A percentile compares a stretch with the other conserved stretches of the same genome.
Evolutionary conservation across 1,140 invertebrate genomes (phyloP).

Genomic region (Arion vulgaris): DNA sequence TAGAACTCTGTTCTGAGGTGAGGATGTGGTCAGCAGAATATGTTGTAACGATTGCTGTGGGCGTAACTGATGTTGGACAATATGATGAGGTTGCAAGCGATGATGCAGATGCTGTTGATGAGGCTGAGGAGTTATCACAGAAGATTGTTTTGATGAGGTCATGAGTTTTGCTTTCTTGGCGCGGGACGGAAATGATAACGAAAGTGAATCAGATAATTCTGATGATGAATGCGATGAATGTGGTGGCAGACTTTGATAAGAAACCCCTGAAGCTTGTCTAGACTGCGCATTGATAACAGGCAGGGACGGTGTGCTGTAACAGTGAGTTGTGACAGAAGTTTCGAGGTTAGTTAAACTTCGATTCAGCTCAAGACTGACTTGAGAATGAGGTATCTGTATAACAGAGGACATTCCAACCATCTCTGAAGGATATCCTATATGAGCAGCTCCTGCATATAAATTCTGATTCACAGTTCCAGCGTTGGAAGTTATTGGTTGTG

Average conservation of each 20-base stretch:
- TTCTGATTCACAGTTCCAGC: neutral
- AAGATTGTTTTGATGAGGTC: neutral
- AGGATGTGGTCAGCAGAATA: neutral
- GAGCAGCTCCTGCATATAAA: constrained; percentile 5
- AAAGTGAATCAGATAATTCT: neutral
- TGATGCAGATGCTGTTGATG: constrained; percentile 15
- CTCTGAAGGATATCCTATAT: neutral
- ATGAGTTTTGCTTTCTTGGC: constrained; percentile 34
- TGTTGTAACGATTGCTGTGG: constrained; percentile 12
- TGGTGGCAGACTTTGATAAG: constrained; percentile 2
- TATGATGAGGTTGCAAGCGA: neutral
- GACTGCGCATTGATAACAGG: constrained; percentile 14
- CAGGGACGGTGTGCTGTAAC: constrained; percentile 4
- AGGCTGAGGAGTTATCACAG: neutral
- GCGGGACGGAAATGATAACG: constrained; percentile 19
- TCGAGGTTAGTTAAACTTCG: neutral
- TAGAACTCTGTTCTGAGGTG: neutral
- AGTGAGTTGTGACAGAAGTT: neutral
- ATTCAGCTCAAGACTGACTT: neutral
- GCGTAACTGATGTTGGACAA: neutral
- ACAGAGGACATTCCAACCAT: neutral
- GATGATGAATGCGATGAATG: constrained; percentile 12
- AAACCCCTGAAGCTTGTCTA: neutral
- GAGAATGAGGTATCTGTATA: neutral
- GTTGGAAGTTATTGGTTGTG: neutral